phyloP scores from a whole-genome alignment of 2,113 vertebrate species.

The Ailuropoda melanoleuca region DNA sequence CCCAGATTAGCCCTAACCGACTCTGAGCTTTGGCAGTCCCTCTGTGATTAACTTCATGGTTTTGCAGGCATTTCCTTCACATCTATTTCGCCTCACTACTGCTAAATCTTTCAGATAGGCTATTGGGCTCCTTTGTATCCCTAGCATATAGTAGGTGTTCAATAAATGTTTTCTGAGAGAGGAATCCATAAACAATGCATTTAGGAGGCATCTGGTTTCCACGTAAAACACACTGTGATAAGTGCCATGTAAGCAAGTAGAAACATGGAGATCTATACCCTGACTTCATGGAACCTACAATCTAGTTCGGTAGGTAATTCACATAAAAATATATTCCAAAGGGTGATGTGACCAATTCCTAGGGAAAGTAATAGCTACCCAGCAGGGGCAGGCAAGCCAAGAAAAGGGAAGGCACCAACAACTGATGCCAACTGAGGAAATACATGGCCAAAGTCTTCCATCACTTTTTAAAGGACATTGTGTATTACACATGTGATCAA shows the following conservation, averaged over 20 bases:
- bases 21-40: rapidly evolving
- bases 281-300: not conserved
- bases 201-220: not conserved
- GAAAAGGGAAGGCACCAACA: too few species aligned
- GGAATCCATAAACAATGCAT: not conserved
- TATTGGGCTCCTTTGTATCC: not conserved
- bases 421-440: not conserved
- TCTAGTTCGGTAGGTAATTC: not conserved
- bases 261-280: not conserved
- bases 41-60: not conserved
- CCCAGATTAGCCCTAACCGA: not conserved
- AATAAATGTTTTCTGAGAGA: not conserved
- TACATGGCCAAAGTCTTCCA: rapidly evolving
- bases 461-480: not conserved
- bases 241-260: not conserved
- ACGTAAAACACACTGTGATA: not conserved
- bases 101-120: not conserved
- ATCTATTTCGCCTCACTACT: not conserved
- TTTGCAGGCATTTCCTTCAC: not conserved
- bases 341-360: not conserved
- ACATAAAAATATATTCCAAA: not conserved
- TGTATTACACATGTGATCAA: not conserved
- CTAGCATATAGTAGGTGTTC: not conserved
- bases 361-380: not conserved
- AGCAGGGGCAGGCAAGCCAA: not conserved